These are phyloP conservation scores for Eulemur rufifrons DNA, from an alignment of 2,113 vertebrate genomes.

Conservation along the genomic window DNA sequence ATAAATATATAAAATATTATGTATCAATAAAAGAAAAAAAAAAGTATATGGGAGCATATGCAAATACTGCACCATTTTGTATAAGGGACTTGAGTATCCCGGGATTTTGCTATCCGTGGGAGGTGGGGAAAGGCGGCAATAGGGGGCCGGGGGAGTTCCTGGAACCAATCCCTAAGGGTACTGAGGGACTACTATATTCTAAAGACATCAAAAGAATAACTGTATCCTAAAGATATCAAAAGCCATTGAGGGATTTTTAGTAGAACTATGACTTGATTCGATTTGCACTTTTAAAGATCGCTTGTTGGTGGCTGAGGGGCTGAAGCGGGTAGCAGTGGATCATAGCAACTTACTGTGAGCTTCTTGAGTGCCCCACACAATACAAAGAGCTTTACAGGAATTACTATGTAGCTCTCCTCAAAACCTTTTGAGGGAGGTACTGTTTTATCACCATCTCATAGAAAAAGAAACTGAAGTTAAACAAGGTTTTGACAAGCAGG, in stretches of 20 bases:
- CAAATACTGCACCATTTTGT: background rate
- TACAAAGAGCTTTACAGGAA: background rate
- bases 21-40: too few relatives aligned
- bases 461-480: background rate
- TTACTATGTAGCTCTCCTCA: background rate
- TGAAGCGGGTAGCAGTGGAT: background rate
- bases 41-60: background rate
- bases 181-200: background rate
- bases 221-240: background rate
- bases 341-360: background rate
- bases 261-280: background rate
- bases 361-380: background rate
- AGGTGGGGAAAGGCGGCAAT: background rate
- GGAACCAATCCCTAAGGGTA: background rate
- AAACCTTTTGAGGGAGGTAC: background rate
- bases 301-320: background rate
- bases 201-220: background rate
- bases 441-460: background rate
- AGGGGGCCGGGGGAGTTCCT: too few relatives aligned
- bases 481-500: background rate
- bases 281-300: background rate
- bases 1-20: too few relatives aligned
- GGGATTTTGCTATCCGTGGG: background rate
- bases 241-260: background rate
- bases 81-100: background rate